Evolutionary conservation across 2,797 vertebrate species (phyloP).

Genomic region (Cyclopterus lumpus): DNA sequence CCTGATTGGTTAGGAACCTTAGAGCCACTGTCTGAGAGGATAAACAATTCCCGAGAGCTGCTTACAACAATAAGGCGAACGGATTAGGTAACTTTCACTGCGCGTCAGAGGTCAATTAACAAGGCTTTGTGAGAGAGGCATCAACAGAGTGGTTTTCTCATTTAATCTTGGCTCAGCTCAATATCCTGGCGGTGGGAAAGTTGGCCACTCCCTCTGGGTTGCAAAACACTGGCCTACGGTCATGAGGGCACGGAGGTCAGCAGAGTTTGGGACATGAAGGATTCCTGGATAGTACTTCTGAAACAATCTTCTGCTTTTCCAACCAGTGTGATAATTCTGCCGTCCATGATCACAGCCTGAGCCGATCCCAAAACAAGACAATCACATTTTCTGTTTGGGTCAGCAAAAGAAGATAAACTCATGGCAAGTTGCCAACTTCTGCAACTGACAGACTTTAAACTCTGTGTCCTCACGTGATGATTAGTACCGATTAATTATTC

Average conservation of each 20-base stretch:
- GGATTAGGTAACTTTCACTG: constrained; percentile 59
- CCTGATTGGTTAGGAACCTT: constrained; percentile 45
- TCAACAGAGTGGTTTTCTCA: constrained; percentile 42
- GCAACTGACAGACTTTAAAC: neutral
- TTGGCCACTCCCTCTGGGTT: constrained; percentile 2
- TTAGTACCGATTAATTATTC: constrained; percentile 41
- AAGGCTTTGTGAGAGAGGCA: constrained; percentile 49
- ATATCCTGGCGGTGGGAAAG: constrained; percentile 15
- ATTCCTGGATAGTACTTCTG: constrained; percentile 13
- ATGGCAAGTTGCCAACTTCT: neutral
- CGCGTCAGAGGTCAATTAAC: constrained; percentile 65
- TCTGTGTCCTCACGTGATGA: constrained; percentile 21
- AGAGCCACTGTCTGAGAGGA: constrained; percentile 44
- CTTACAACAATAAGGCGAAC: constrained; percentile 60
- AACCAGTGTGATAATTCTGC: neutral
- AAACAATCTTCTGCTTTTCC: neutral
- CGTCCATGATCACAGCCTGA: neutral
- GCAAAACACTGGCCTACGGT: constrained; percentile 27
- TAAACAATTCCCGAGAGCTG: constrained; percentile 42
- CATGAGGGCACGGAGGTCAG: neutral
- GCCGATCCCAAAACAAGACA: neutral
- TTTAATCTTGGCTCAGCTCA: constrained; percentile 53
- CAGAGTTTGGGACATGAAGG: neutral
- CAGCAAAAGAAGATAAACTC: neutral
- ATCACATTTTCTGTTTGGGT: neutral